A percentile compares a stretch with the other conserved stretches of the same genome.
phyloP scores from a whole-genome alignment of 2,888 invertebrate genomes.

The Volucella inanis region DNA sequence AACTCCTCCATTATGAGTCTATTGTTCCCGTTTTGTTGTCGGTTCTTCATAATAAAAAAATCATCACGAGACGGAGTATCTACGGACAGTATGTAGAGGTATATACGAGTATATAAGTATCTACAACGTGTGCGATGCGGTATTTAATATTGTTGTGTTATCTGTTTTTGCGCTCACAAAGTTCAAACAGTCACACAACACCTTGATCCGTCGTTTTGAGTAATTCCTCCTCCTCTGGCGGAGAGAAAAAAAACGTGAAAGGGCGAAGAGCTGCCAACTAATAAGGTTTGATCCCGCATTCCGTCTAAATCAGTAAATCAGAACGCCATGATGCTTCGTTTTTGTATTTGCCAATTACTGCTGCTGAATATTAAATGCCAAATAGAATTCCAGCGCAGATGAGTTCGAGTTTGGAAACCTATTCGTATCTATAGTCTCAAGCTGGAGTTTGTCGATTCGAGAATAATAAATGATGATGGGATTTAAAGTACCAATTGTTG shows the following conservation, averaged over 20 bases:
- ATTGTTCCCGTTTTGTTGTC: constrained; percentile 58
- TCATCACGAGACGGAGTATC: constrained; percentile 58
- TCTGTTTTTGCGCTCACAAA: constrained; percentile 35
- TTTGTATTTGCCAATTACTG: constrained; percentile 53
- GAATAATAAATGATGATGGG: constrained; percentile 49
- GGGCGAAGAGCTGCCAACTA: constrained; percentile 54
- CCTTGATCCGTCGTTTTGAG: constrained; percentile 36
- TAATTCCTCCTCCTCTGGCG: constrained; percentile 11
- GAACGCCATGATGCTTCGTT: constrained; percentile 12
- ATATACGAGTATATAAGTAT: background rate
- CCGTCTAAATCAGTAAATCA: constrained; percentile 58
- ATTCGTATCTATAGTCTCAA: constrained; percentile 53
- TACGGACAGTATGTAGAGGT: no score
- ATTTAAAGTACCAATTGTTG: constrained; percentile 57
- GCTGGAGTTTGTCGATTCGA: constrained; percentile 9
- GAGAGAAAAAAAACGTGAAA: constrained; percentile 63
- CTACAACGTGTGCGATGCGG: constrained; percentile 19
- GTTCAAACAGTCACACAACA: constrained; percentile 29
- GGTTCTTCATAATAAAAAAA: constrained; percentile 62
- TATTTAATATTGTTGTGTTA: background rate
- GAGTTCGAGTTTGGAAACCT: constrained; percentile 36
- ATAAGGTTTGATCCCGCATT: constrained; percentile 42
- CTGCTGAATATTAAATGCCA: constrained; percentile 63
- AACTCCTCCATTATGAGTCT: constrained; percentile 66
- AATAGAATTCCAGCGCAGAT: constrained; percentile 26